Base-by-base conservation (phyloP, 2,797 vertebrate genomes). In the Sparidentex hasta region DNA sequence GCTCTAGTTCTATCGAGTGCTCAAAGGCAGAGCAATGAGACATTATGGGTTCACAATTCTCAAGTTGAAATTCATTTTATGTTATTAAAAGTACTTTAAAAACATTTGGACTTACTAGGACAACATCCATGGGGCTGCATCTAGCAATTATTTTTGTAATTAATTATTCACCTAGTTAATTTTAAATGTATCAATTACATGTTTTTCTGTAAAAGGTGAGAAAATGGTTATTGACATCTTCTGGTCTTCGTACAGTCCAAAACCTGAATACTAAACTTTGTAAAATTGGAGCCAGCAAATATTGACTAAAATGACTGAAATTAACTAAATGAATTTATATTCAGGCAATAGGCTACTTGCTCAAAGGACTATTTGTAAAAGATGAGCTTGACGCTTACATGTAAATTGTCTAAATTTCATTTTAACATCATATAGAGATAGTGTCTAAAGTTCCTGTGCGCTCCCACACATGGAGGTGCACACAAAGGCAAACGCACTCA, bases 401-500 rank as follows among this genome's bases (percentile, higher is more conserved):
- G 46, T 27, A 27, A 27, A 27, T 4, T 3, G 27, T 27, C 27
- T 27, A 27, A 27, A 27, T 27, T 27, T 27, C 27, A 27, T 27
- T 27, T 27, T 27, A 27, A 27, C 27, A 27, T 27, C 27, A 5
- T 33, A 46, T 46, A 13, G 7, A 44, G 47, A 51, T 71, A 16
- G 55, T 64, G 23, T 48, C 13, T 65, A n/a, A 33, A 29, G 20
- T 57, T 55, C 63, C 54, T 38, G 12, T 72, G 25, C 7, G 18
- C 46, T 81, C 52, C 71, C 76, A 70, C 66, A 77, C 69, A 74
- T 62, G 33, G 47, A 69, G 43, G 44, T 68, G 71, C 20, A 7
- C 68, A 63, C 68, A 51, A 68, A 78, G 38, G 56, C 59, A 29
- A 70, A 62, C 66, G 58, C 83, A 58, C 71, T 65, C 70, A 68